Conservation (phyloP, 2,888 invertebrate genomes). For the Gibbula magus region DNA sequence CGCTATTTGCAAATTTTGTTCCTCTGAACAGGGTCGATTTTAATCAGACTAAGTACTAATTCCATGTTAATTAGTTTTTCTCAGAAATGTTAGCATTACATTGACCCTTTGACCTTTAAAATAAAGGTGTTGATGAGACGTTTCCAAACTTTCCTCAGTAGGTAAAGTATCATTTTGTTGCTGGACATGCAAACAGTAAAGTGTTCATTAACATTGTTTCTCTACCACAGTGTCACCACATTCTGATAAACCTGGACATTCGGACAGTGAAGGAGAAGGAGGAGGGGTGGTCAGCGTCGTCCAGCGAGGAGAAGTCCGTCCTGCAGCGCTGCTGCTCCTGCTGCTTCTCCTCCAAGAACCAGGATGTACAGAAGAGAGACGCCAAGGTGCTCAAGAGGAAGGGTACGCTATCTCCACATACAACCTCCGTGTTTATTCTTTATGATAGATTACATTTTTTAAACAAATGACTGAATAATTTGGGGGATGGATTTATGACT, state of each 20-base stretch:
- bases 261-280: conserved; percentile 51
- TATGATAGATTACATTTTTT: background rate
- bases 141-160: no score
- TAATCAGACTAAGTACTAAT: no score
- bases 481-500: background rate
- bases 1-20: no score
- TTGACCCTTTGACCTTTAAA: no score
- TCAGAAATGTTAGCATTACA: no score
- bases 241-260: conserved; percentile 72
- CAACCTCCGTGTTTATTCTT: background rate
- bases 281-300: conserved; percentile 42
- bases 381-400: conserved; percentile 27
- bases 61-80: no score
- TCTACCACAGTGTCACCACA: conserved; percentile 67
- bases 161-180: no score
- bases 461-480: background rate
- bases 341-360: background rate
- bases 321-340: background rate
- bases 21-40: no score
- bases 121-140: no score
- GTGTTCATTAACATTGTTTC: background rate
- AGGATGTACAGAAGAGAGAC: background rate
- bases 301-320: conserved; percentile 11
- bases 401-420: background rate
- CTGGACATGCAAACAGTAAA: no score